phyloP scores from a whole-genome alignment of 1,140 invertebrate genomes.

The Nasonia giraulti region DNA sequence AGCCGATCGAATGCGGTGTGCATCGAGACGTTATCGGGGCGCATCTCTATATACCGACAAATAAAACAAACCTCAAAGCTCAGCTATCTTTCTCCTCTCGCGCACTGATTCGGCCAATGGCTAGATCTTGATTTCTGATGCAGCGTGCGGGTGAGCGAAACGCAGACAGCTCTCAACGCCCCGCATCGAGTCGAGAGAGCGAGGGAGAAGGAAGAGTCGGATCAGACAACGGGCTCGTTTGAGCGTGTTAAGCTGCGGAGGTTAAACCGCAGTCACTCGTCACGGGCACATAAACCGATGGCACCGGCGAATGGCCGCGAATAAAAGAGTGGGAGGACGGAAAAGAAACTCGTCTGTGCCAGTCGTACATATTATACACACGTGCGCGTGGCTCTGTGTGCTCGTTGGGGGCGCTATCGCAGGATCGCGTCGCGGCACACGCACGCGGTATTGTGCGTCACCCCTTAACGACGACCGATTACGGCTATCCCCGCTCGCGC shows the following conservation, averaged over 20 bases:
- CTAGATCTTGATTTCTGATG: conserved; percentile 22
- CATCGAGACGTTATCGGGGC: not conserved
- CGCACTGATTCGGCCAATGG: conserved; percentile 1
- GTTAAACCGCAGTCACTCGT: conserved; percentile 69
- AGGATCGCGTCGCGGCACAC: conserved; percentile 66
- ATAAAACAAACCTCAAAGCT: conserved; percentile 27
- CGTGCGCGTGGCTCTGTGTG: conserved; percentile 53
- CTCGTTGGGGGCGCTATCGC: conserved; percentile 66
- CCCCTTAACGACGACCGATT: conserved; percentile 70
- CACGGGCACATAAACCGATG: conserved; percentile 57
- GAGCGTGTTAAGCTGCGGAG: conserved; percentile 68
- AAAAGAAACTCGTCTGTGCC: conserved; percentile 39
- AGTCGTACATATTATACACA: not conserved
- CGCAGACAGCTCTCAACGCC: not conserved
- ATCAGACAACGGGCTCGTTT: conserved; percentile 67
- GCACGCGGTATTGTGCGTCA: conserved; percentile 66
- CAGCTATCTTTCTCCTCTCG: not conserved
- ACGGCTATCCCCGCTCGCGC: conserved; percentile 56
- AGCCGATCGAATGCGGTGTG: not conserved
- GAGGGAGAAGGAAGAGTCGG: conserved; percentile 40
- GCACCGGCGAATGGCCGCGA: conserved; percentile 54
- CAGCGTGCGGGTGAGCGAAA: not conserved
- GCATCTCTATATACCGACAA: conserved; percentile 12
- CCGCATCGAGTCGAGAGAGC: not conserved
- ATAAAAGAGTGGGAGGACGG: conserved; percentile 3